Evolutionary conservation across 2,113 vertebrate species (phyloP), one percentile per base, ranked within the genome.

Genomic region (Notiomystis cincta): DNA sequence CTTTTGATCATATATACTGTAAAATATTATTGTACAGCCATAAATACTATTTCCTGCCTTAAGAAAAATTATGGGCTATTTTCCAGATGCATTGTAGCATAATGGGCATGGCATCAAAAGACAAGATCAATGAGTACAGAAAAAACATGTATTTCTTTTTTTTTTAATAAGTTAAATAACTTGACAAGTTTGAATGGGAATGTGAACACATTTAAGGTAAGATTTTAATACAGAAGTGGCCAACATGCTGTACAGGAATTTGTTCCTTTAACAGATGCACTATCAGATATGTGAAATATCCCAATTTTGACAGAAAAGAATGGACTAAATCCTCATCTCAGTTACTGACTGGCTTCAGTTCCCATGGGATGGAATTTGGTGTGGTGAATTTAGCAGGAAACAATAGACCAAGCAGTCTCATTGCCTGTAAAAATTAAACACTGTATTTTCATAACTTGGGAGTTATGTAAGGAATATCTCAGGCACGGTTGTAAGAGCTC

Each of bases 391-490:
- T 86, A 94, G 90, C 95, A 95, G 82, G 91, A 97, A 96, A 97
- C 96, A 96, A 94, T 66, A 93, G 94, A 91, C 75, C 72, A 91
- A 97, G 83, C 89, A 92, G 90, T 82, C 84, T 93, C 89, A 95
- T 91, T 15, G 93, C 92, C 95, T 96, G 89, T 89, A 82, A 97
- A 97, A 97, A 97, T 94, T 73, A 90, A 96, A 87, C n/a, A 37
- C 54, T 80, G 18, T 89, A 88, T 97, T 97, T 97, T 97, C 94
- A 96, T 97, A 94, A 92, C 92, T 95, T 90, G 87, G 35, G 84
- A 93, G 84, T 95, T 97, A 96, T 90, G 93, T 91, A 96, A 96
- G 94, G 71, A 95, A 92, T 95, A 97, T 94, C 87, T 92, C 72
- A 90, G 81, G 90, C 87, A 93, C 1, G 0, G 87, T 71, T 96